These are phyloP conservation scores for Cavia porcellus DNA, from an alignment of 2,113 vertebrate genomes.

Conservation along the genomic window DNA sequence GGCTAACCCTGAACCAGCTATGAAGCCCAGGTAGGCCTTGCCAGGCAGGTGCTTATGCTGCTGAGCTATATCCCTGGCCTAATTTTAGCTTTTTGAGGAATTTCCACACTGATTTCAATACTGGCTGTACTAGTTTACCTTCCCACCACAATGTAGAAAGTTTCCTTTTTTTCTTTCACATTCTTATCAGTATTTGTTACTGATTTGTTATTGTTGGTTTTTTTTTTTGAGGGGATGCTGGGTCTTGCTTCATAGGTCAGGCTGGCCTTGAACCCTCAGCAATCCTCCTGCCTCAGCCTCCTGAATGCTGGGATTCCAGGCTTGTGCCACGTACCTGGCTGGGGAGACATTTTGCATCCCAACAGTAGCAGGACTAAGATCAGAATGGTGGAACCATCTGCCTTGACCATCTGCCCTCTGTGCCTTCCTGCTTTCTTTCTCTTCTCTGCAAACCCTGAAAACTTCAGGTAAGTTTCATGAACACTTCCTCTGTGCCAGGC, in stretches of 20 bases:
- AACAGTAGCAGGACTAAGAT: neutral
- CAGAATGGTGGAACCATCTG: conserved; percentile 3
- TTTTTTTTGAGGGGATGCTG: neutral
- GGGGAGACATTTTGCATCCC: neutral
- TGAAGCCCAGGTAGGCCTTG: neutral
- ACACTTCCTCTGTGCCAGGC: neutral
- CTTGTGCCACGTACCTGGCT: neutral
- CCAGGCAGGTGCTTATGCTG: too few relatives aligned
- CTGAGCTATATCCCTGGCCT: too few relatives aligned
- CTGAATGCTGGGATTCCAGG: neutral
- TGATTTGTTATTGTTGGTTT: neutral
- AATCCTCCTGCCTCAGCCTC: neutral
- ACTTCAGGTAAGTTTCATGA: neutral
- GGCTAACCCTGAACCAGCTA: neutral
- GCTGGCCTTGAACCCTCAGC: neutral
- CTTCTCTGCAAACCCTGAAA: conserved; percentile 28
- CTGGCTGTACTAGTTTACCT: neutral
- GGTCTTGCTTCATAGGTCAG: neutral
- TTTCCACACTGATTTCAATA: neutral
- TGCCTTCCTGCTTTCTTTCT: neutral
- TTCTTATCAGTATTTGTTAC: neutral
- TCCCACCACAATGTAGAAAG: neutral
- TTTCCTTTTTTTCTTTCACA: neutral
- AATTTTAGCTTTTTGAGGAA: neutral
- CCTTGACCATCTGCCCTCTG: neutral